Evolutionary conservation across 2,113 vertebrate genomes (phyloP), one percentile per base, ranked within the genome.

Genomic region (Aspidoscelis tigris): DNA sequence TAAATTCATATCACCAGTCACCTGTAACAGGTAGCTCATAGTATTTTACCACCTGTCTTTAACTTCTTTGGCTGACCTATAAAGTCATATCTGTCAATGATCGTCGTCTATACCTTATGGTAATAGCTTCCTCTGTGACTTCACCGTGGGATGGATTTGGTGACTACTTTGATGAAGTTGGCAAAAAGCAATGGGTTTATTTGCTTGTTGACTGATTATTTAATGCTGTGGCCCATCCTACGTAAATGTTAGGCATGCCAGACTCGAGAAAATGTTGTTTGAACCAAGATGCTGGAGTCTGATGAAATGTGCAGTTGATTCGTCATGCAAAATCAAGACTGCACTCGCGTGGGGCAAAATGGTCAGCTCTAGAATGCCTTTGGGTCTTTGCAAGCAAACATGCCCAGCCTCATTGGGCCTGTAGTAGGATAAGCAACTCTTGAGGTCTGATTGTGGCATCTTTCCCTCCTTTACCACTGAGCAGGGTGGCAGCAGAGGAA

Each of bases 21-120:
- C 20, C 64, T 64, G 86, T n/a, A 65, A 24, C 3, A n/a, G 20
- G 65, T 64, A 41, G 18, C 81, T 41, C 43, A 82, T 21, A 39
- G 18, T 26, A 33, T 39, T 88, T 76, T 24, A 7, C 82, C 84
- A 78, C 21, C 24, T 33, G 2, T 14, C 64, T 44, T 88, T 73
- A 81, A 77, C 21, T 47, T 87, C 80, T 81, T 66, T 92, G 90
- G 82, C 78, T 83, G 83, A n/a, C 50, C 50, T 18, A 61, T 39
- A 78, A 58, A 47, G 47, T 64, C 39, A 68, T 41, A 47, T 47
- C 20, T 50, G 7, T 72, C 43, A 16, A 43, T 78, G 55, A 33
- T 33, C 33, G 58, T 50, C n/a, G 39, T n/a, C 14, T 43, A 33
- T 26, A n/a, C 39, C 22, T 84, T 78, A n/a, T 8, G 2, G 44